Evolutionary conservation across 92 coral and sea anemone species (phyloP).

Genomic region (Nematostella vectensis): DNA sequence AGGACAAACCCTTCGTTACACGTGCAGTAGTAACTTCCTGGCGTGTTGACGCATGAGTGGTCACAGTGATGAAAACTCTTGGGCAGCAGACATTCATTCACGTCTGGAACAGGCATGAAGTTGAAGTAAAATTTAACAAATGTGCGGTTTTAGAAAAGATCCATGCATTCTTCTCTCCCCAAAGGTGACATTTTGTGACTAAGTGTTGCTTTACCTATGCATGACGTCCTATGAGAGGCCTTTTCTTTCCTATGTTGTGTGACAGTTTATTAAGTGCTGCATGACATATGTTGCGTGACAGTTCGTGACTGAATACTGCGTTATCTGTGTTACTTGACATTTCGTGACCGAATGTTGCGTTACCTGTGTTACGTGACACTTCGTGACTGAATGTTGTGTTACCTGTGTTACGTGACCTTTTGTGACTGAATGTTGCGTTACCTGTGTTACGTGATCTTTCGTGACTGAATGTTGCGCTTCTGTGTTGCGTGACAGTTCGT

Average conservation of each 20-base stretch:
- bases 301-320: too few relatives aligned
- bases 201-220: too few relatives aligned
- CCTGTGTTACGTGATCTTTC: background rate
- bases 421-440: background rate
- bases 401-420: background rate
- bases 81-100: slow-evolving; percentile 65
- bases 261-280: background rate
- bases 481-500: background rate
- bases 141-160: too few relatives aligned
- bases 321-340: background rate
- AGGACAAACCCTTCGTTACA: slow-evolving; percentile 68
- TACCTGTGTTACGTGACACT: background rate
- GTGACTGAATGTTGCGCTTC: background rate
- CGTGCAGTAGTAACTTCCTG: slow-evolving; percentile 87
- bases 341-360: background rate
- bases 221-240: too few relatives aligned
- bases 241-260: background rate
- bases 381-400: background rate
- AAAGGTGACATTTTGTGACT: background rate
- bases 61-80: slow-evolving; percentile 74
- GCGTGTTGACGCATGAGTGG: slow-evolving; percentile 80
- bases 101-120: slow-evolving; percentile 58
- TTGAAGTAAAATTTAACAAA: too few relatives aligned
- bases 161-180: too few relatives aligned
- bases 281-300: background rate